Evolutionary conservation across 2,113 vertebrate genomes (phyloP).

Genomic region (Strix aluco): DNA sequence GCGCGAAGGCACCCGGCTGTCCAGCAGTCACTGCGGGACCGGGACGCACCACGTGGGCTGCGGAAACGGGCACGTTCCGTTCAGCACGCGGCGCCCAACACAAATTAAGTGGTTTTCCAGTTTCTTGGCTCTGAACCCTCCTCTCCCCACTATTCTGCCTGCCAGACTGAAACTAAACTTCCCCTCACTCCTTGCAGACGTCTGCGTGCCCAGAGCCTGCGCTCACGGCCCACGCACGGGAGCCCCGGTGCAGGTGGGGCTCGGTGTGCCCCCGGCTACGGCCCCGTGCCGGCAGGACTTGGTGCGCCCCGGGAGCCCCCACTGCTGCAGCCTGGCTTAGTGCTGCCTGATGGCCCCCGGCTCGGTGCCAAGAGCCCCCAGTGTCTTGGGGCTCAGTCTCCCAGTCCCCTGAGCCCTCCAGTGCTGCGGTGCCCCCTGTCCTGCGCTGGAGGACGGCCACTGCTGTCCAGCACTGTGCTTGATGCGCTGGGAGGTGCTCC

Average conservation of each 20-base stretch:
- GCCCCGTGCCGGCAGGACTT: background rate
- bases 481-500: background rate
- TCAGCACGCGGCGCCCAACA: accelerated
- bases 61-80: accelerated
- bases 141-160: background rate
- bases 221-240: accelerated
- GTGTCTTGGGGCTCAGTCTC: background rate
- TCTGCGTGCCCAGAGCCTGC: background rate
- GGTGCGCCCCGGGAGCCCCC: background rate
- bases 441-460: accelerated
- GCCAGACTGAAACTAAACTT: background rate
- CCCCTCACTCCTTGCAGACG: background rate
- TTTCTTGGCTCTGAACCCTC: background rate
- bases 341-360: background rate
- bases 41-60: accelerated
- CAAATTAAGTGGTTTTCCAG: background rate
- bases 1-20: background rate
- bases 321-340: background rate
- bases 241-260: accelerated
- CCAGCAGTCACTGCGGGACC: accelerated
- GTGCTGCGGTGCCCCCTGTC: accelerated
- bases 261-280: accelerated
- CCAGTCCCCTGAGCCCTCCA: background rate
- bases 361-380: background rate
- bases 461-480: accelerated